A percentile compares a stretch with the other conserved stretches of the same genome.
phyloP scores from a whole-genome alignment of 2,113 vertebrate species.

The Nerophis ophidion region DNA sequence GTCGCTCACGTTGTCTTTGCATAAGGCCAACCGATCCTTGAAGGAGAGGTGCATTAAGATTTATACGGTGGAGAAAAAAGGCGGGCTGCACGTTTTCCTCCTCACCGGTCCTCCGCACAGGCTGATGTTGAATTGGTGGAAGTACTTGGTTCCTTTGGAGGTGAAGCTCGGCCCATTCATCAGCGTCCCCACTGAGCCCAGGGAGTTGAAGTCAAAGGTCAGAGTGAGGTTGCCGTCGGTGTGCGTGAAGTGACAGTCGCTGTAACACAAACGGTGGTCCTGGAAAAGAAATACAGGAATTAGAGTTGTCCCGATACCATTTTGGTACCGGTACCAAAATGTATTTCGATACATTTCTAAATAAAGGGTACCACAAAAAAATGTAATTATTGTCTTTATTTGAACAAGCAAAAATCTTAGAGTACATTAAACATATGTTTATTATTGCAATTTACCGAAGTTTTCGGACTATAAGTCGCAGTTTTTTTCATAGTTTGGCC shows the following conservation, averaged over 20 bases:
- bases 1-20: conserved; percentile 92
- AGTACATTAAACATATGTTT: too few species aligned
- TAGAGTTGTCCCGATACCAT: too few species aligned
- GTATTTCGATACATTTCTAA: too few species aligned
- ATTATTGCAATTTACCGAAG: too few species aligned
- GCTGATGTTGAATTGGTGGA: conserved; percentile 94
- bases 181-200: conserved; percentile 78
- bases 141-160: conserved; percentile 94
- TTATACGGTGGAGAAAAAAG: not conserved
- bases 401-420: too few species aligned
- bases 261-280: conserved; percentile 91
- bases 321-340: too few species aligned
- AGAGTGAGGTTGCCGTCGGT: conserved; percentile 78
- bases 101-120: conserved; percentile 88
- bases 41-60: not conserved
- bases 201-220: conserved; percentile 81
- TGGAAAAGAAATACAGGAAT: conserved; percentile 38
- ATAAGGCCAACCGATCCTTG: conserved; percentile 81
- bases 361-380: too few species aligned
- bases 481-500: too few species aligned
- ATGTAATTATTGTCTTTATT: too few species aligned
- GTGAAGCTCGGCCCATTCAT: conserved; percentile 96
- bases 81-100: not conserved
- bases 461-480: too few species aligned
- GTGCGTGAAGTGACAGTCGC: conserved; percentile 82